Evolutionary conservation across 1,140 invertebrate species (phyloP).

Genomic region (Pygmarrhopalites habei): DNA sequence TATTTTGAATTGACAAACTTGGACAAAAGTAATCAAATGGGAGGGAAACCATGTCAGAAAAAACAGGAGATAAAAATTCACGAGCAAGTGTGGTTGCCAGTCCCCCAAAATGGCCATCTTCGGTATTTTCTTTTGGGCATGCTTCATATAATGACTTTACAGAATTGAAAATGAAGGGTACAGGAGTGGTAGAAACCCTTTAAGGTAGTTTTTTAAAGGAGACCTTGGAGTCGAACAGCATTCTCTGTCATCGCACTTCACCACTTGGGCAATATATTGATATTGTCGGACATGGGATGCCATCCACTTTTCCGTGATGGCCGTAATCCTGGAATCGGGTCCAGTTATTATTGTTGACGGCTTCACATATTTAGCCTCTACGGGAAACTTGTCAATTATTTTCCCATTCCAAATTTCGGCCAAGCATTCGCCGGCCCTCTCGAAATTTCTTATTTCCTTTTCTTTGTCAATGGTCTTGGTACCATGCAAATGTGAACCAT

Average conservation of each 20-base stretch:
- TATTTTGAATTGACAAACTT: background rate
- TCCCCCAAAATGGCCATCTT: background rate
- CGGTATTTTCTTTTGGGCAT: background rate
- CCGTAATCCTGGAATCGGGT: background rate
- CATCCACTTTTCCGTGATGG: background rate
- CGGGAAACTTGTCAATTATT: slow-evolving; percentile 40
- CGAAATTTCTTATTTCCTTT: slow-evolving; percentile 43
- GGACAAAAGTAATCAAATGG: slow-evolving; percentile 1
- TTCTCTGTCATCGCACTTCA: background rate
- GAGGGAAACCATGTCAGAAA: background rate
- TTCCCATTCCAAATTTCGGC: slow-evolving; percentile 41
- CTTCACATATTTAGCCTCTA: slow-evolving; percentile 41
- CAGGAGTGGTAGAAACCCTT: slow-evolving; percentile 1
- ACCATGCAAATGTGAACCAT: slow-evolving; percentile 44
- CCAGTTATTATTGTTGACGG: background rate
- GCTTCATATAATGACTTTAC: background rate
- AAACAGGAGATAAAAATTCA: no score
- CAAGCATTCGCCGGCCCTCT: slow-evolving; percentile 40
- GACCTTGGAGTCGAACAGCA: background rate
- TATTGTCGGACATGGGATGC: background rate
- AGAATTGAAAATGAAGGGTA: background rate
- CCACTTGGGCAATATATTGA: background rate
- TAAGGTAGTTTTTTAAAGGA: background rate
- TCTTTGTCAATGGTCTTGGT: slow-evolving; percentile 12
- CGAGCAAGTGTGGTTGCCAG: background rate